Conservation (phyloP, 1,140 invertebrate species). For the Zaprionus taronus region DNA sequence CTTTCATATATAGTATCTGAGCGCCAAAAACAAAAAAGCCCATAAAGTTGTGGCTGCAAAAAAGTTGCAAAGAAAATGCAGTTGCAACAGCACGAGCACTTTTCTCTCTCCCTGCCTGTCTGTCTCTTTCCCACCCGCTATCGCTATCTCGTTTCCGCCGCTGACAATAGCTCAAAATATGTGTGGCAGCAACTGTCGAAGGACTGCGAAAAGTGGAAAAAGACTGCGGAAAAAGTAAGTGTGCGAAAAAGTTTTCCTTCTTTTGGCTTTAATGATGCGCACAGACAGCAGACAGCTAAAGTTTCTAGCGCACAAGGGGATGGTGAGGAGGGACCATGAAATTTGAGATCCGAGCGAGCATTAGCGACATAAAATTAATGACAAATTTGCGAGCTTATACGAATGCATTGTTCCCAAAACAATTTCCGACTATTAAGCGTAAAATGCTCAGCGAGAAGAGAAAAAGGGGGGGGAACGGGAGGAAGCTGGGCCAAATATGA, state of each 20-base stretch:
- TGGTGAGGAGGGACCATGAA: constrained; percentile 27
- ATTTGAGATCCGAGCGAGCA: constrained; percentile 40
- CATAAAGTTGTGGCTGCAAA: constrained; percentile 51
- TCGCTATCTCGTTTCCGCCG: background rate
- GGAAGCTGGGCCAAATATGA: constrained; percentile 36
- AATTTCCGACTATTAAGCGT: constrained; percentile 48
- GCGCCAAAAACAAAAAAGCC: constrained; percentile 34
- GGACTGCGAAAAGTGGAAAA: constrained; percentile 20
- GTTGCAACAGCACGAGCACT: constrained; percentile 18
- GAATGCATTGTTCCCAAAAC: constrained; percentile 57
- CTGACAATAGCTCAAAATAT: constrained; percentile 72
- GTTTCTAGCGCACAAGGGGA: constrained; percentile 18
- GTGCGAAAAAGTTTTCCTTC: constrained; percentile 62
- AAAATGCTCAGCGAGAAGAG: constrained; percentile 23
- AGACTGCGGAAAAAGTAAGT: constrained; percentile 47
- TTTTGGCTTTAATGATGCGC: constrained; percentile 73
- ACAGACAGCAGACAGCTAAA: constrained; percentile 55
- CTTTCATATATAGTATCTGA: constrained; percentile 41
- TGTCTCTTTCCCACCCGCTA: constrained; percentile 7
- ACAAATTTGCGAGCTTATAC: constrained; percentile 65
- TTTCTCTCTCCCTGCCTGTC: background rate
- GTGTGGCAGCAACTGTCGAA: constrained; percentile 61
- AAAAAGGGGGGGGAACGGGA: background rate
- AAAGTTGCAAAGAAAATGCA: constrained; percentile 60
- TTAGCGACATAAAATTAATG: constrained; percentile 72